Conservation (phyloP, 2,888 invertebrate genomes). For the Hylaea fasciaria region DNA sequence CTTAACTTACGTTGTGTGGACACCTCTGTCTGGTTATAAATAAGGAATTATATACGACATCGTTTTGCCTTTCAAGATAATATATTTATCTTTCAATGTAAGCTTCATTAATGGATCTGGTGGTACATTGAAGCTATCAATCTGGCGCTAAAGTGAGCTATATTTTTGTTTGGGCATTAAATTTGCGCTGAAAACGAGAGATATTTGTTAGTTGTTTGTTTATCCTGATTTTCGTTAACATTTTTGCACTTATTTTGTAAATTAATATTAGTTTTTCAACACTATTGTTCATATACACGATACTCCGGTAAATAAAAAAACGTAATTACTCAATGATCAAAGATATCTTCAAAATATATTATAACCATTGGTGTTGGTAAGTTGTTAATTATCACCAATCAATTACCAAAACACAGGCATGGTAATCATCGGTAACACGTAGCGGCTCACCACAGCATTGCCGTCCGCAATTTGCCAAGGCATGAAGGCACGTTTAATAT, state of each 20-base stretch:
- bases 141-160: conserved; percentile 25
- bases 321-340: too few species aligned
- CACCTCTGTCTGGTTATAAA: conserved; percentile 63
- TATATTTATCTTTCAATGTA: conserved; percentile 56
- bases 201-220: not conserved
- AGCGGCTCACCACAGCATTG: conserved; percentile 21
- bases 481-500: conserved; percentile 86
- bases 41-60: conserved; percentile 67
- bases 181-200: conserved; percentile 10
- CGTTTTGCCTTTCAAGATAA: conserved; percentile 62
- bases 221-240: too few species aligned
- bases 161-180: conserved; percentile 21
- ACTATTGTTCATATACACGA: too few species aligned
- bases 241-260: not conserved
- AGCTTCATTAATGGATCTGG: conserved; percentile 49
- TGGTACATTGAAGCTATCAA: conserved; percentile 35
- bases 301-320: too few species aligned
- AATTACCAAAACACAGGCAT: conserved; percentile 14
- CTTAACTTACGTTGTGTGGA: conserved; percentile 58
- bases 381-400: conserved; percentile 5
- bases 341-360: too few species aligned
- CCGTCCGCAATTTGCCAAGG: conserved; percentile 79
- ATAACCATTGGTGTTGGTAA: too few species aligned
- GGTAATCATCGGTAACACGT: conserved; percentile 28
- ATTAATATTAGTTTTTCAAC: too few species aligned